Evolutionary conservation across 2,888 invertebrate species (phyloP), one percentile per base, ranked within the genome.

Genomic region (Gymnosoma rotundatum): DNA sequence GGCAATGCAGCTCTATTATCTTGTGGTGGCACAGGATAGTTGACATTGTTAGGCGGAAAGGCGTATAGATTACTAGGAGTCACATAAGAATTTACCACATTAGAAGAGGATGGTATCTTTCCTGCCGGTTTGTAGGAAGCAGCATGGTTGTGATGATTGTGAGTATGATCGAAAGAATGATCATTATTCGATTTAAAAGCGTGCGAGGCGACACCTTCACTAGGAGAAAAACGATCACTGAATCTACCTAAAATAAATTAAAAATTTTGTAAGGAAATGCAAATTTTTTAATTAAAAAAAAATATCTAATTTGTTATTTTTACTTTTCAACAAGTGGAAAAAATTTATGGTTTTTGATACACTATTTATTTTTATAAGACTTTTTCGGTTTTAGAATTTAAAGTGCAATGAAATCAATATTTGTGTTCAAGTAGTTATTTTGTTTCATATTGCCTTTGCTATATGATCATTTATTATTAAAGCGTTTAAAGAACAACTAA

Each of bases 31-130:
- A 89, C 86, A 0, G 91, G 90, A 85, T 92, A 92, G n/a, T 89
- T 89, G 2, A 90, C 87, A 81, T 90, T 89, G 58, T 90, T 90
- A 0, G 92, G 92, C n/a, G 92, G 92, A 86, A 92, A 92, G 0
- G 91, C 87, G 83, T 92, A 92, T 0, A 90, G 75, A 86, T 91
- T 89, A 66, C 88, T 89, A 2, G 89, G 88, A 0, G 90, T 80
- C 14, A 88, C 88, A 86, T 89, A 91, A 0, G 89, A 88, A 14
- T 89, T 78, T 3, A 89, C 87, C 8, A 88, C 63, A 80, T 89
- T 89, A 0, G 91, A 89, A 0, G 90, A 87, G 16, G 89, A 86
- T 6, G 89, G 76, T 18, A 86, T 38, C 73, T 87, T 89, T 83
- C 73, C 56, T 78, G 73, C 12, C 7, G 45, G 14, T 1, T 67